phyloP scores from a whole-genome alignment of 2,888 invertebrate genomes.

The Chaetoderma sp. region DNA sequence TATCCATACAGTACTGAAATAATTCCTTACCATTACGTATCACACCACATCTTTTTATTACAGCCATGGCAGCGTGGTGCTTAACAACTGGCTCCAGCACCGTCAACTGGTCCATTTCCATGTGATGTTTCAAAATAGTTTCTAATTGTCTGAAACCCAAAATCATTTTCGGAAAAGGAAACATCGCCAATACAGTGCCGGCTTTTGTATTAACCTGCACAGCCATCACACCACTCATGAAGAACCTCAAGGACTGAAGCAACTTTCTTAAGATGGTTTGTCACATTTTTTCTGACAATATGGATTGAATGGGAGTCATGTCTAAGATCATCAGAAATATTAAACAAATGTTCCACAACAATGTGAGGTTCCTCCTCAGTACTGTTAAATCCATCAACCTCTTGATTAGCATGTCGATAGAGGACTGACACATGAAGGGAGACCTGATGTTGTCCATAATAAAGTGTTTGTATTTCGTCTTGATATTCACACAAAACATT shows the following conservation, averaged over 20 bases:
- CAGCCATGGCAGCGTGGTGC: too few relatives aligned
- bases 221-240: slow-evolving; percentile 33
- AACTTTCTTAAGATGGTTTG: slow-evolving; percentile 22
- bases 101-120: too few relatives aligned
- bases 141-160: too few relatives aligned
- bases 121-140: too few relatives aligned
- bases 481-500: too few relatives aligned
- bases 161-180: too few relatives aligned
- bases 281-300: slow-evolving; percentile 18
- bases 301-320: slow-evolving; percentile 30
- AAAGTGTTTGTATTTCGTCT: too few relatives aligned
- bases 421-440: slow-evolving; percentile 21
- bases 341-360: slow-evolving; percentile 25
- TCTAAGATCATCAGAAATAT: slow-evolving; percentile 16
- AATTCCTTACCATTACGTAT: too few relatives aligned
- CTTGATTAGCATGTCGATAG: slow-evolving; percentile 19
- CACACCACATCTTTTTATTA: too few relatives aligned
- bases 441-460: too few relatives aligned
- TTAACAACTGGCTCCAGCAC: too few relatives aligned
- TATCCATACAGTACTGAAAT: too few relatives aligned
- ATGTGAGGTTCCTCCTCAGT: slow-evolving; percentile 10
- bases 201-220: slow-evolving; percentile 26
- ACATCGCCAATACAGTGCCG: slow-evolving; percentile 26
- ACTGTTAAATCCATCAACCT: slow-evolving; percentile 25
- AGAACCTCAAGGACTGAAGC: not conserved